phyloP scores from a whole-genome alignment of 2,888 invertebrate genomes.

The Nomada hirtipes region DNA sequence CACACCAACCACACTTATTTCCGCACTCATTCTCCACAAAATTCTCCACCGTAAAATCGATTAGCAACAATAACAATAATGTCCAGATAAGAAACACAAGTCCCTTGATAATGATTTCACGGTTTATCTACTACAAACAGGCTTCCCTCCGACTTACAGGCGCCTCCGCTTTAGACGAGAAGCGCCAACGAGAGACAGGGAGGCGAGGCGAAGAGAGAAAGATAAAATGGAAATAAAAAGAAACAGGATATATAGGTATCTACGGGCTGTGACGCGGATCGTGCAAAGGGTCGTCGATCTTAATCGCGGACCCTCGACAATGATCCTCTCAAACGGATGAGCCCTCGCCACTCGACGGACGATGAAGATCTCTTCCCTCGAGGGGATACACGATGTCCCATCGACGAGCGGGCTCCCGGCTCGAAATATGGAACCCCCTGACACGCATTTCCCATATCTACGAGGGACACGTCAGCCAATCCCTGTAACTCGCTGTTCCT shows the following conservation, averaged over 20 bases:
- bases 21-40: too few species aligned
- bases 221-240: constrained; percentile 4
- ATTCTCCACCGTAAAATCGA: too few species aligned
- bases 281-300: constrained; percentile 77
- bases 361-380: constrained; percentile 71
- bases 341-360: constrained; percentile 74
- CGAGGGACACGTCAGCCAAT: constrained; percentile 59
- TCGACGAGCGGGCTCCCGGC: constrained; percentile 19
- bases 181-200: background rate
- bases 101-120: background rate
- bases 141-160: background rate
- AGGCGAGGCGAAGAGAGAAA: background rate
- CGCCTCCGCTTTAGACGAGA: background rate
- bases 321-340: constrained; percentile 81
- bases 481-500: constrained; percentile 35
- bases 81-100: too few species aligned
- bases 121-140: background rate
- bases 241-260: constrained; percentile 51
- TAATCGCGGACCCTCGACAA: constrained; percentile 80
- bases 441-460: constrained; percentile 66
- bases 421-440: constrained; percentile 53
- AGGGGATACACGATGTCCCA: constrained; percentile 74
- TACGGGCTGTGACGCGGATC: constrained; percentile 65
- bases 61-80: too few species aligned
- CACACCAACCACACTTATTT: too few species aligned